These are phyloP conservation scores for Tricholaema leucomelas DNA, from an alignment of 2,113 vertebrate genomes.

Conservation along the genomic window DNA sequence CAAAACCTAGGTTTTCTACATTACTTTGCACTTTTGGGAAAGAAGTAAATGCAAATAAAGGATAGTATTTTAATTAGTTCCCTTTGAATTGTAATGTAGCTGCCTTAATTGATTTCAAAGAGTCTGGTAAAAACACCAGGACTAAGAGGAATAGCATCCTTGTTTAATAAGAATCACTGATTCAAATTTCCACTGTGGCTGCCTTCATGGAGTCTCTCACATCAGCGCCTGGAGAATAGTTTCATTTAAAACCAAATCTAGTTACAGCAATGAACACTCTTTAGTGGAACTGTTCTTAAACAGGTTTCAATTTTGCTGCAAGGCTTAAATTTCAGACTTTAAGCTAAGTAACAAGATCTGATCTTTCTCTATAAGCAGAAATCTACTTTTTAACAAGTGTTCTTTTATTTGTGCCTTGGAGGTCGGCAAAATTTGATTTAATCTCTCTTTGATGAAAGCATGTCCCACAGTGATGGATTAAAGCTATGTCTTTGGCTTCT, in stretches of 20 bases:
- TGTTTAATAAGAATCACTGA: background rate
- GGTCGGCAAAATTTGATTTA: background rate
- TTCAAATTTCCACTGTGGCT: background rate
- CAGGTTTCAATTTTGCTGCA: background rate
- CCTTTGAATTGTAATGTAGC: background rate
- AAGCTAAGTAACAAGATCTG: background rate
- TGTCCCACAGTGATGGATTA: background rate
- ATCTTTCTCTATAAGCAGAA: background rate
- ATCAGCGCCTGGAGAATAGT: background rate
- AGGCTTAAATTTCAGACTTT: conserved; percentile 12
- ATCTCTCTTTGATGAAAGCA: background rate
- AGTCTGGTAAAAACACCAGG: background rate
- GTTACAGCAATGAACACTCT: background rate
- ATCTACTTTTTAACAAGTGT: conserved; percentile 42
- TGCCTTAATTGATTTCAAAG: conserved; percentile 14
- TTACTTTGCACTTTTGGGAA: background rate
- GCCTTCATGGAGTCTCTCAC: background rate
- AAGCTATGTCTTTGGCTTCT: background rate
- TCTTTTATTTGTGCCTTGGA: conserved; percentile 28
- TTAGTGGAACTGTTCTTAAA: conserved; percentile 31
- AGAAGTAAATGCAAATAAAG: background rate
- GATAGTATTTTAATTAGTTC: background rate
- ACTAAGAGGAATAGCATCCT: background rate
- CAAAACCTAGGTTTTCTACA: background rate
- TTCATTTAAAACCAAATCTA: conserved; percentile 38